Percentiles rank a stretch among this genome's conserved stretches.
phyloP scores from a whole-genome alignment of 2,113 vertebrate species.

The Cyphomyrus discorhynchus region DNA sequence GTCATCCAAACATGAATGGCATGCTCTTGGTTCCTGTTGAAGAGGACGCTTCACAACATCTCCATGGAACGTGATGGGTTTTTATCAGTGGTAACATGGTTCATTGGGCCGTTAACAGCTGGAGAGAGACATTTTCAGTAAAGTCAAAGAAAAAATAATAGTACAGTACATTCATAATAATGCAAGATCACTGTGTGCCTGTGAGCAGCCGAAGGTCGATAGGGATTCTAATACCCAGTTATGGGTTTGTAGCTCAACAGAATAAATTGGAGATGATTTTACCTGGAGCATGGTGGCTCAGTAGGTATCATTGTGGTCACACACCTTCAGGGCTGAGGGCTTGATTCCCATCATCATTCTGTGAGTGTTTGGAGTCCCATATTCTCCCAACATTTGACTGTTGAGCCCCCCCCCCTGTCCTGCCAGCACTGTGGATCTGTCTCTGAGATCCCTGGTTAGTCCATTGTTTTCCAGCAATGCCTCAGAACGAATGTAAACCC shows the following conservation, averaged over 20 bases:
- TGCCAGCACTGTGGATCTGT: background rate
- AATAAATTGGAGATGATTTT: background rate
- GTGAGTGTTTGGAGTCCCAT: background rate
- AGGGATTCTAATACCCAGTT: background rate
- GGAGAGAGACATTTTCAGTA: background rate
- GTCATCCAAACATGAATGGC: conserved; percentile 22
- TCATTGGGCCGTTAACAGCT: background rate
- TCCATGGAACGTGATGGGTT: background rate
- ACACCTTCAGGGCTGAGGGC: background rate
- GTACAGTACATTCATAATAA: background rate
- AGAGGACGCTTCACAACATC: background rate
- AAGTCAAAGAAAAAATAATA: background rate
- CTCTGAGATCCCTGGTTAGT: background rate
- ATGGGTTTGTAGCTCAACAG: background rate
- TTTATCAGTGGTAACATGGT: background rate
- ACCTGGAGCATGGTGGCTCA: background rate
- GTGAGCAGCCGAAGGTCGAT: background rate
- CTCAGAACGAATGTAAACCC: background rate
- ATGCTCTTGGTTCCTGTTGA: background rate
- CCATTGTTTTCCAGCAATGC: background rate
- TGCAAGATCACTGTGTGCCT: background rate
- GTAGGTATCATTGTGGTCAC: background rate
- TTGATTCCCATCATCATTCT: background rate
- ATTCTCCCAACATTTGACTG: background rate
- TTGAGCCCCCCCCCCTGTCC: background rate